Percentiles rank a stretch among this genome's conserved stretches.
These are phyloP conservation scores for Phrixothrix hirtus DNA, from an alignment of 2,888 invertebrate genomes.

Conservation along the genomic window DNA sequence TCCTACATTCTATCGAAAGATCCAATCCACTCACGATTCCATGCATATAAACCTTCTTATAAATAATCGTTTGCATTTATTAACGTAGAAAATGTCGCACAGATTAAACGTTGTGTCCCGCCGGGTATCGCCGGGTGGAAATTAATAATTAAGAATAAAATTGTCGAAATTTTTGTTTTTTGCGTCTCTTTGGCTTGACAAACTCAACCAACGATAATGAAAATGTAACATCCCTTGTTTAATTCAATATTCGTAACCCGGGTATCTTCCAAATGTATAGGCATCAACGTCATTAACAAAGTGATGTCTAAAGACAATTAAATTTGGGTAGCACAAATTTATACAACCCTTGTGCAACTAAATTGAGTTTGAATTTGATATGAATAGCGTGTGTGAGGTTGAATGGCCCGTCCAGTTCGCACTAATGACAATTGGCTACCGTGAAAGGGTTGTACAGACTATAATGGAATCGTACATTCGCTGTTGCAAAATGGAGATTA, in stretches of 20 bases:
- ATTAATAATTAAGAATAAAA: too few species aligned
- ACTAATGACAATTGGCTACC: slow-evolving; percentile 53
- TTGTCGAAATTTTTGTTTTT: too few species aligned
- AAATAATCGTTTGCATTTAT: neutral
- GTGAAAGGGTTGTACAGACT: slow-evolving; percentile 49
- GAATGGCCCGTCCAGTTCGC: slow-evolving; percentile 48
- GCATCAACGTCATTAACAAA: slow-evolving; percentile 36
- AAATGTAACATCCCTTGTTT: neutral
- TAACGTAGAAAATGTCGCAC: slow-evolving; percentile 2
- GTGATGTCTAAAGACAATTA: slow-evolving; percentile 42
- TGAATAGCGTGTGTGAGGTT: slow-evolving; percentile 47
- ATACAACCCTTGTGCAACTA: slow-evolving; percentile 47
- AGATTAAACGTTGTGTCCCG: too few species aligned
- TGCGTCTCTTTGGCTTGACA: too few species aligned
- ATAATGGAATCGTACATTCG: slow-evolving; percentile 51
- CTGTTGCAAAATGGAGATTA: slow-evolving; percentile 45
- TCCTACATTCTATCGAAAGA: slow-evolving; percentile 16
- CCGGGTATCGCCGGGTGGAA: too few species aligned
- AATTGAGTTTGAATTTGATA: slow-evolving; percentile 52
- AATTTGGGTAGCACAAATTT: slow-evolving; percentile 48
- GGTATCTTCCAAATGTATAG: slow-evolving; percentile 2
- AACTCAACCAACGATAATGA: neutral
- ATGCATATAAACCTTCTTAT: slow-evolving; percentile 8
- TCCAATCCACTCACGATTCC: slow-evolving; percentile 28
- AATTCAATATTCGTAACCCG: neutral